Evolutionary conservation across 2,797 vertebrate species (phyloP).

Genomic region (Aselliscus stoliczkanus): DNA sequence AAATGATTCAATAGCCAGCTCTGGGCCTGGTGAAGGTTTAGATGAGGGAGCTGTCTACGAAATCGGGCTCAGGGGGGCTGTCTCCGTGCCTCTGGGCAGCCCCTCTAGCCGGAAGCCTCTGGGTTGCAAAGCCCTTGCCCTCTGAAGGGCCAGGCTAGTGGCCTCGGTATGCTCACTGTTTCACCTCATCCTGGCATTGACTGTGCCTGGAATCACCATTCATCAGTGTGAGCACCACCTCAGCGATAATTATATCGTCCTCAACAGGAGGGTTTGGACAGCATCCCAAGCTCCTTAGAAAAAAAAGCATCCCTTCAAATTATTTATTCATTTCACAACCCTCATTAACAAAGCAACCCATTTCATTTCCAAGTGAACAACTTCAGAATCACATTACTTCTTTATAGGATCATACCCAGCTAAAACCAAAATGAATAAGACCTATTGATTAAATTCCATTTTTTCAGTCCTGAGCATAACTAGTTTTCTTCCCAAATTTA

Average conservation of each 20-base stretch:
- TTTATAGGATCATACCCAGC: neutral
- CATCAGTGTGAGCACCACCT: neutral
- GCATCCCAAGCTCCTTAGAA: neutral
- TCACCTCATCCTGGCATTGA: neutral
- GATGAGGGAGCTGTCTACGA: neutral
- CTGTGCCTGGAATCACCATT: neutral
- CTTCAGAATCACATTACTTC: neutral
- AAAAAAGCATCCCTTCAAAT: constrained; percentile 37
- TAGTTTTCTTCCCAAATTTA: constrained; percentile 28
- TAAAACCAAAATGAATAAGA: neutral
- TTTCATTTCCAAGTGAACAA: constrained; percentile 22
- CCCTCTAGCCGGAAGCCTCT: neutral
- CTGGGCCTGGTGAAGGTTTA: neutral
- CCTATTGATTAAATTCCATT: neutral
- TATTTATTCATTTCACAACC: constrained; percentile 31
- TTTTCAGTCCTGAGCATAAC: neutral
- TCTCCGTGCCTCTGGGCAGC: neutral
- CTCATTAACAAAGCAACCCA: constrained; percentile 27
- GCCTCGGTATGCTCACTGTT: neutral
- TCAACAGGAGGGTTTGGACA: neutral
- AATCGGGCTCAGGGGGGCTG: accelerated
- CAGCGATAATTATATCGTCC: neutral
- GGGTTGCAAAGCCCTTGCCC: neutral
- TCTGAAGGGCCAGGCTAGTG: neutral
- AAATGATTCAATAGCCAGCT: neutral